Conservation (phyloP, 2,888 invertebrate genomes). For the Rotaria magnacalcarata region DNA sequence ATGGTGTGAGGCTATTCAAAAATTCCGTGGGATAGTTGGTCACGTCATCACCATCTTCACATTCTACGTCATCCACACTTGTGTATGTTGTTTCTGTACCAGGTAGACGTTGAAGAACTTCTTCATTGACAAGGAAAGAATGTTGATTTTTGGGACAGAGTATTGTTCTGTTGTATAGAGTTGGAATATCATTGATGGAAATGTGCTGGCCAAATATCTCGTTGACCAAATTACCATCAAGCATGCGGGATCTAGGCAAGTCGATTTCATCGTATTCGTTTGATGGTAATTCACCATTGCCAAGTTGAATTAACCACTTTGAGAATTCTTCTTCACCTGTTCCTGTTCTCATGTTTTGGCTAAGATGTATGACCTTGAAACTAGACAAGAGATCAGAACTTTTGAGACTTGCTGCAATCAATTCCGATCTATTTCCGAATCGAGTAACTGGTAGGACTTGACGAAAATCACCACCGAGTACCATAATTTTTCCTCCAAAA, state of each 20-base stretch:
- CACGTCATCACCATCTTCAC: neutral
- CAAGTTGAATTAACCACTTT: neutral
- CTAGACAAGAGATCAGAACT: neutral
- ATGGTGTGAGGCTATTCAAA: neutral
- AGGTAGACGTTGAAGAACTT: neutral
- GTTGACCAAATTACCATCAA: neutral
- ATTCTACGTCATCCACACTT: neutral
- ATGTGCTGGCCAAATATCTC: neutral
- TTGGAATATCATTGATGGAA: neutral
- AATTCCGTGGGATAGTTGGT: neutral
- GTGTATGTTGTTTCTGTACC: neutral
- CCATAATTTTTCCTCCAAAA: slow-evolving; percentile 34
- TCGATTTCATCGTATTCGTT: slow-evolving; percentile 3
- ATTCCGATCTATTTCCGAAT: neutral
- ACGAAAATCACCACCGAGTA: slow-evolving; percentile 38
- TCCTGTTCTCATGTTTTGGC: slow-evolving; percentile 32
- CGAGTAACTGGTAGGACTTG: slow-evolving; percentile 30
- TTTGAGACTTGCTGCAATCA: slow-evolving; percentile 32
- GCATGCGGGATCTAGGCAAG: neutral
- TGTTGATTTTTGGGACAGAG: too few relatives aligned
- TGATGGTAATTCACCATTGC: neutral
- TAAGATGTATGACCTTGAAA: neutral
- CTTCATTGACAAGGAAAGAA: neutral
- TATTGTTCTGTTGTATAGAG: neutral
- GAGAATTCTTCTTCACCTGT: neutral